Evolutionary conservation across 2,797 vertebrate genomes (phyloP).

Genomic region (Galaxias olidus): DNA sequence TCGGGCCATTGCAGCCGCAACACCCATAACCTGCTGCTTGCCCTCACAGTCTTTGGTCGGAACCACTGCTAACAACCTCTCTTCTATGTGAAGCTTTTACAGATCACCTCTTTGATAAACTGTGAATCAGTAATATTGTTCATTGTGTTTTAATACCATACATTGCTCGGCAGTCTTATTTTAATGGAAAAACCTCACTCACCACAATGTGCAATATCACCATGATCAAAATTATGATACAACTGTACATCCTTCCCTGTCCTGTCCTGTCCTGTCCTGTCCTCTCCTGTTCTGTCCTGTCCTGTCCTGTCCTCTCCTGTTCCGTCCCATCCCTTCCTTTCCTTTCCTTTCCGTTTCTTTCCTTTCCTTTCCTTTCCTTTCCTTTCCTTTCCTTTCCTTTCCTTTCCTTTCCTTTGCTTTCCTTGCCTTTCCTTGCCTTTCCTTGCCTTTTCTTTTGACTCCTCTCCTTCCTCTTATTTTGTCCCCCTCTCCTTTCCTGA

Average conservation of each 20-base stretch:
- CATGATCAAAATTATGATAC: no score
- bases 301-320: not conserved
- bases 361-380: not conserved
- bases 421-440: not conserved
- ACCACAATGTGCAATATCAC: no score
- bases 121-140: no score
- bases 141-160: no score
- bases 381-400: not conserved
- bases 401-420: not conserved
- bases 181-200: no score
- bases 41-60: slow-evolving; percentile 74
- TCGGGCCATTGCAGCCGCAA: slow-evolving; percentile 70
- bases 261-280: not conserved
- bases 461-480: not conserved
- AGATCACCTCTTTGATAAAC: not conserved
- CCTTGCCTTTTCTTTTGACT: not conserved
- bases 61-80: not conserved
- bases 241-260: no score
- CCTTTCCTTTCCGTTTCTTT: not conserved
- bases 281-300: not conserved
- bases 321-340: not conserved
- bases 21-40: slow-evolving; percentile 73
- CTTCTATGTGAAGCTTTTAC: not conserved
- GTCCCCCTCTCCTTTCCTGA: not conserved
- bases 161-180: no score